phyloP scores from a whole-genome alignment of 2,888 invertebrate genomes.

The Agrilus biguttatus region DNA sequence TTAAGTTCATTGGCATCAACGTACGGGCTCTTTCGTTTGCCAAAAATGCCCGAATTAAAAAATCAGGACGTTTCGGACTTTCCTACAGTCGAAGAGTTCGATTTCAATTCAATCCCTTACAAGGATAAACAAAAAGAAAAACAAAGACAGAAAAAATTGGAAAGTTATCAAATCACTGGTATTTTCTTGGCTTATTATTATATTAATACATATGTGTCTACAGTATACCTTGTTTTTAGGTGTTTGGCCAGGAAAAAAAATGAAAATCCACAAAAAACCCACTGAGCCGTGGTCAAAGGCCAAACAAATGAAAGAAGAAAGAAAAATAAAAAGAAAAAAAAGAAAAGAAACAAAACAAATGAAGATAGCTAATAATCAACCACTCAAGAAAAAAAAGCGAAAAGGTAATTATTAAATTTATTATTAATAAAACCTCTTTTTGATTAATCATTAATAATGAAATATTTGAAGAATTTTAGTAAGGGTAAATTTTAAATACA shows the following conservation, averaged over 20 bases:
- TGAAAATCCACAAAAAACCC: conserved; percentile 35
- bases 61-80: conserved; percentile 43
- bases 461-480: no score
- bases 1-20: conserved; percentile 70
- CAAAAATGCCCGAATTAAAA: conserved; percentile 90
- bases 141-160: conserved; percentile 54
- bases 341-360: conserved; percentile 44
- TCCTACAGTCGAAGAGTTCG: conserved; percentile 41
- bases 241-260: conserved; percentile 28
- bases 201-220: conserved; percentile 22
- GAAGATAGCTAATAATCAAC: conserved; percentile 30
- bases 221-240: conserved; percentile 11
- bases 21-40: conserved; percentile 82
- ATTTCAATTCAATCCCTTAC: conserved; percentile 63
- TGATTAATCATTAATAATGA: no score
- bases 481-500: no score
- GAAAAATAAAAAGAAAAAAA: conserved; percentile 44
- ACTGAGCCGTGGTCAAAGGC: conserved; percentile 66
- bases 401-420: conserved; percentile 18
- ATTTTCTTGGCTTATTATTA: conserved; percentile 41
- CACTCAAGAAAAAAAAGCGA: conserved; percentile 30
- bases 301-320: conserved; percentile 54
- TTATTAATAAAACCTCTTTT: no score
- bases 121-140: conserved; percentile 66
- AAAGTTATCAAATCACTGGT: conserved; percentile 57